These are phyloP conservation scores for Caenorhabditis parvicauda DNA, from an alignment of 2,888 invertebrate genomes.

Conservation along the genomic window DNA sequence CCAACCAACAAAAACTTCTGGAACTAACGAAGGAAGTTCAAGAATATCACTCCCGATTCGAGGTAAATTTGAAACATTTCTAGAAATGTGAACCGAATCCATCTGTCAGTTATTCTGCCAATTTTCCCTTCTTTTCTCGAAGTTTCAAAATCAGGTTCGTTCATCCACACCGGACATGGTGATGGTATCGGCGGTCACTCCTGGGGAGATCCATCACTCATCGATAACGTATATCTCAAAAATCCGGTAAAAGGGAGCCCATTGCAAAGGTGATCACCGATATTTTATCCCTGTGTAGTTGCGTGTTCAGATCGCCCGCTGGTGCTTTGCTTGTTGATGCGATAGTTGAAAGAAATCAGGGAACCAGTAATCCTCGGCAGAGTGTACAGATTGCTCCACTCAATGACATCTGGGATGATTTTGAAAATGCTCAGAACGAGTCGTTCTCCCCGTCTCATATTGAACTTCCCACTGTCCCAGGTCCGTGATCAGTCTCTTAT, in stretches of 20 bases:
- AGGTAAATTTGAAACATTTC: conserved; percentile 5
- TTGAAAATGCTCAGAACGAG: conserved; percentile 19
- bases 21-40: background rate
- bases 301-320: conserved; percentile 4
- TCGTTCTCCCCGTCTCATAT: conserved; percentile 22
- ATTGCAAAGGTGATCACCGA: conserved; percentile 19
- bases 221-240: conserved; percentile 68
- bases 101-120: background rate
- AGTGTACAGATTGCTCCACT: too few species aligned
- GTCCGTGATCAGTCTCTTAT: background rate
- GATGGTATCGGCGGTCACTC: conserved; percentile 66
- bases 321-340: too few species aligned
- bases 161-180: conserved; percentile 74
- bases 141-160: conserved; percentile 67
- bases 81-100: background rate
- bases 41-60: conserved; percentile 15
- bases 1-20: background rate
- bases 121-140: background rate
- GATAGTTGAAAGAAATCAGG: too few species aligned
- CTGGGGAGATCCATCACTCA: conserved; percentile 80
- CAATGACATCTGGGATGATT: conserved; percentile 15
- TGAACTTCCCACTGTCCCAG: conserved; percentile 12
- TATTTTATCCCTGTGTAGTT: background rate
- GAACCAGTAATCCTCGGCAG: too few species aligned
- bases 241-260: conserved; percentile 49